These are phyloP conservation scores for Macrosoma leucophasiata DNA, from an alignment of 2,888 invertebrate genomes.

Conservation along the genomic window DNA sequence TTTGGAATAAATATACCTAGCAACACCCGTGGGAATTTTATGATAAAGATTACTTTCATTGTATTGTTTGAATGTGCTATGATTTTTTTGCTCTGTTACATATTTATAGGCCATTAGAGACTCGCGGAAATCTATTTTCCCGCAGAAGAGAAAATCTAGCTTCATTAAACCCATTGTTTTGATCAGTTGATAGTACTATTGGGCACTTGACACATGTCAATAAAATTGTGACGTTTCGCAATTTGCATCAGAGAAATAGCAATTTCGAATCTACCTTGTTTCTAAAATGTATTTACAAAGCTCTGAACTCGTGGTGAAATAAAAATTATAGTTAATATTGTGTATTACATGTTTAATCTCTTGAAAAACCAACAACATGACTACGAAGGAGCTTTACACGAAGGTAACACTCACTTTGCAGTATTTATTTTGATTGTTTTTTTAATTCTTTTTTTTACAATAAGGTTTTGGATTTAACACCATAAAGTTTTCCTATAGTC, in stretches of 20 bases:
- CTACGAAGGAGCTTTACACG: constrained; percentile 71
- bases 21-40: constrained; percentile 57
- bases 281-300: constrained; percentile 58
- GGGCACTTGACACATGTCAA: constrained; percentile 31
- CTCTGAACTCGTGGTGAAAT: constrained; percentile 55
- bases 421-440: constrained; percentile 27
- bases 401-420: constrained; percentile 49
- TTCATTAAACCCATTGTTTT: constrained; percentile 12
- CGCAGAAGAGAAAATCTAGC: constrained; percentile 21
- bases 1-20: constrained; percentile 42
- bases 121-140: too few relatives aligned
- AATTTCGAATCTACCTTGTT: constrained; percentile 59
- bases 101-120: too few relatives aligned
- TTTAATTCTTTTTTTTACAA: constrained; percentile 17
- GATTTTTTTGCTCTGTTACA: constrained; percentile 37
- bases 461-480: constrained; percentile 25
- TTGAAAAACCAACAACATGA: constrained; percentile 49
- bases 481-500: constrained; percentile 4
- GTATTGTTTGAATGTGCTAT: constrained; percentile 43
- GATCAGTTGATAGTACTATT: constrained; percentile 2
- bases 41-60: constrained; percentile 42
- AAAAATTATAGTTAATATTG: constrained; percentile 35
- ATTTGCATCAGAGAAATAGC: constrained; percentile 45
- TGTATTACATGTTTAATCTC: too few relatives aligned
- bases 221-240: constrained; percentile 58